Conservation (phyloP, 2,797 vertebrate genomes). For the Champsocephalus gunnari region DNA sequence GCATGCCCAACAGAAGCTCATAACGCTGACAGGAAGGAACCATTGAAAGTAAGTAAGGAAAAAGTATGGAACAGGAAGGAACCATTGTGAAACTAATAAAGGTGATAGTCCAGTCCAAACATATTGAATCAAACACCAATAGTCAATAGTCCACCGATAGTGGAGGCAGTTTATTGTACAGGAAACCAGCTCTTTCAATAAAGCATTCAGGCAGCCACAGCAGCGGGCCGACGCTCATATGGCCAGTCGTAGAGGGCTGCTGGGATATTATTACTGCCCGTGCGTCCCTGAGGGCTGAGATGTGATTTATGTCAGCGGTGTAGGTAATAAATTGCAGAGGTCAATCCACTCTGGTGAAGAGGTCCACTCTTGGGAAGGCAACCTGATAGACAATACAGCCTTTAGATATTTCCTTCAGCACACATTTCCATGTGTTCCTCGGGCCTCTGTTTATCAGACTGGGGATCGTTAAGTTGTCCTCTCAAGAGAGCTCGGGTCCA, state of each 20-base stretch:
- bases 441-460: constrained; percentile 54
- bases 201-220: constrained; percentile 29
- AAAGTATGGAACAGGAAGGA: not conserved
- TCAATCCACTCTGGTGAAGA: constrained; percentile 70
- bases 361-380: constrained; percentile 61
- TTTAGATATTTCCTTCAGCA: constrained; percentile 56
- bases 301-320: constrained; percentile 63
- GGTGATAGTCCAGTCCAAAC: not conserved
- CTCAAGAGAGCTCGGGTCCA: constrained; percentile 59
- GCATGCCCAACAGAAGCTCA: not conserved
- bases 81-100: not conserved
- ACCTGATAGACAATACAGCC: constrained; percentile 61
- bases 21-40: not conserved
- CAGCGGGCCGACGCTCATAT: constrained; percentile 26
- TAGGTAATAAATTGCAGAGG: constrained; percentile 75
- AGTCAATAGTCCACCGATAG: constrained; percentile 4
- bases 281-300: constrained; percentile 57
- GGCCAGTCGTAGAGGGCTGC: constrained; percentile 23
- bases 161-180: constrained; percentile 24
- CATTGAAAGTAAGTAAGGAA: not conserved
- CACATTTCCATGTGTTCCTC: constrained; percentile 57
- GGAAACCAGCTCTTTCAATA: constrained; percentile 50
- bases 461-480: constrained; percentile 69
- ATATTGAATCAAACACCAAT: constrained; percentile 23
- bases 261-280: constrained; percentile 59